These are phyloP conservation scores for Coenobita brevimanus DNA, from an alignment of 1,140 invertebrate genomes.

Conservation along the genomic window DNA sequence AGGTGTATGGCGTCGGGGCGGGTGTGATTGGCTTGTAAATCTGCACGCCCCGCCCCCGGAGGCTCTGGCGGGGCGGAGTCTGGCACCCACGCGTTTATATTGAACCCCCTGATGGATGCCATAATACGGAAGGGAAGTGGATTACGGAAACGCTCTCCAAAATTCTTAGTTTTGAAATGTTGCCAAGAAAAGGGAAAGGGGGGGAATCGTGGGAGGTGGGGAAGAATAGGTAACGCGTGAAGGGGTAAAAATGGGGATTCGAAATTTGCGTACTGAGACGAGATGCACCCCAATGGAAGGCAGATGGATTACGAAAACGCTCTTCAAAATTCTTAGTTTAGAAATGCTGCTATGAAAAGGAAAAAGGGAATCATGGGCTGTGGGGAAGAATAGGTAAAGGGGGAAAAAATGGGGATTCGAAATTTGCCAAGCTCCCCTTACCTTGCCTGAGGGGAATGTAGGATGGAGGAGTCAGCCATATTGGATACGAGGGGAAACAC, in stretches of 20 bases:
- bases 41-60: slow-evolving; percentile 25
- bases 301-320: slow-evolving; percentile 53
- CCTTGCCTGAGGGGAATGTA: too few species aligned
- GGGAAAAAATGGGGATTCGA: slow-evolving; percentile 39
- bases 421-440: slow-evolving; percentile 16
- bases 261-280: slow-evolving; percentile 44
- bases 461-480: too few species aligned
- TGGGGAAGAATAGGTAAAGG: slow-evolving; percentile 17
- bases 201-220: slow-evolving; percentile 22
- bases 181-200: slow-evolving; percentile 32
- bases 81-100: slow-evolving; percentile 60
- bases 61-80: slow-evolving; percentile 21
- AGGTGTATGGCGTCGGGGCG: slow-evolving; percentile 13
- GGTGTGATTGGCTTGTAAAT: slow-evolving; percentile 21
- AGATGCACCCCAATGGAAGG: too few species aligned
- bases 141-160: slow-evolving; percentile 56
- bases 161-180: slow-evolving; percentile 57
- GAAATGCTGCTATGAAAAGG: slow-evolving; percentile 40
- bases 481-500: too few species aligned
- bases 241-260: slow-evolving; percentile 39
- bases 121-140: slow-evolving; percentile 59
- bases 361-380: neutral
- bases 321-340: slow-evolving; percentile 51
- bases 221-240: slow-evolving; percentile 15
- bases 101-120: slow-evolving; percentile 56